Conservation (phyloP, 2,888 invertebrate genomes). For the Cacoxenus indagator region DNA sequence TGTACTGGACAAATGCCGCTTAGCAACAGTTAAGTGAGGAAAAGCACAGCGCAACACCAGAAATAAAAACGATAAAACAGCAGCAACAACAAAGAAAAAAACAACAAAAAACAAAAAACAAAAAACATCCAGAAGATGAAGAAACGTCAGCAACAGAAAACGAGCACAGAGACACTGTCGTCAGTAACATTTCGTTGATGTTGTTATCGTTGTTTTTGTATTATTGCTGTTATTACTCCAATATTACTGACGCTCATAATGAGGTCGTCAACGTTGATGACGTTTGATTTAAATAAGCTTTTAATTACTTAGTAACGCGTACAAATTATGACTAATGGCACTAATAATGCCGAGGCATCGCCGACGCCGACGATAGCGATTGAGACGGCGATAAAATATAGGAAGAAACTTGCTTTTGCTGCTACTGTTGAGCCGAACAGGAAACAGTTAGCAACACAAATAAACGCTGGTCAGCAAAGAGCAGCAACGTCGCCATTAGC, state of each 20-base stretch:
- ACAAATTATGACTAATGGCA: constrained; percentile 19
- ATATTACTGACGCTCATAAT: not conserved
- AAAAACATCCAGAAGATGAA: not conserved
- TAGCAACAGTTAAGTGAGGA: constrained; percentile 3
- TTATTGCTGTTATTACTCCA: not conserved
- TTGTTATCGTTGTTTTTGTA: not conserved
- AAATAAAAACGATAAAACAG: not conserved
- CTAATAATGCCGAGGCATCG: not conserved
- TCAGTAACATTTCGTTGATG: not conserved
- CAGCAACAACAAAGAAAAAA: not conserved
- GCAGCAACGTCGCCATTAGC: not conserved
- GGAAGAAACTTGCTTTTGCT: no score
- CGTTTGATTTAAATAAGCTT: constrained; percentile 19
- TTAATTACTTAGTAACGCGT: constrained; percentile 15
- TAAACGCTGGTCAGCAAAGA: not conserved
- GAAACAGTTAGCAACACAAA: not conserved
- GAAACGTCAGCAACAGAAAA: no score
- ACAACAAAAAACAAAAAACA: not conserved
- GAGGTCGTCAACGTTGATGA: constrained; percentile 3
- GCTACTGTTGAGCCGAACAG: not conserved
- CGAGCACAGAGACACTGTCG: no score
- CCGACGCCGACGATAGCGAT: not conserved
- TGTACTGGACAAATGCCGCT: not conserved
- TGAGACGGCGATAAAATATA: not conserved
- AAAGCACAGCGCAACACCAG: not conserved